Base-by-base conservation (phyloP, 2,888 invertebrate species). In the Stramonita haemastoma region DNA sequence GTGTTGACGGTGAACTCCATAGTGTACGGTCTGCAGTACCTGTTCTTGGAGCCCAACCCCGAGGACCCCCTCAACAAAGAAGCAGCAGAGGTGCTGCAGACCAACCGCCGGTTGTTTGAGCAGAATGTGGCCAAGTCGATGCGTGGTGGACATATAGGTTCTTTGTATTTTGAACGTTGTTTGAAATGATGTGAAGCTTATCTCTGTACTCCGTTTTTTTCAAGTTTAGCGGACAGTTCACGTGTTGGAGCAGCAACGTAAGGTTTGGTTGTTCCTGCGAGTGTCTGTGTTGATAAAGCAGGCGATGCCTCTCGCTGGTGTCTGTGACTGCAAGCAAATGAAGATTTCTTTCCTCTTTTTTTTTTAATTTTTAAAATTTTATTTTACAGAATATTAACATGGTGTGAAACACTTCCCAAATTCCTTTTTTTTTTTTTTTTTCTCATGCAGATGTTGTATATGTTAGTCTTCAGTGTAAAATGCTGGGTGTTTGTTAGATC, bases 1-100 rank as follows among this genome's bases (percentile, higher is more conserved):
- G 99, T 99, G 91, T 97, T 99, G 93, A 99, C 99, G 90, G 98
- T 99, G 94, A 99, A 98, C 96, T 98, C 99, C 92, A 98, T 99
- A 96, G 98, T 99, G 90, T 99, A 99, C 96, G 99, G 99, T 93
- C 97, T 99, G 95, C 99, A 99, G 96, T 99, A 99, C 97, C 97
- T 99, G 95, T 99, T 99, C 96, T 96, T 99, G 97, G 99, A 99
- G 96, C 99, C 99, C 86, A 99, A 99, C 96, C 99, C 99, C 2
- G 99, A 99, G 96, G 99, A 99, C 97, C 99, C 99, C 19, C 96
- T 99, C 93, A 99, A 99, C 96, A 99, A 99, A 96, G 99, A 99
- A 96, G 99, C 99, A 26, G 99, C 99, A 5, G 99, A 99, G 96
- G 98, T 99, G 90, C 97, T 99, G 92, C 98, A 99, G 95, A 98